Evolutionary conservation across 2,113 vertebrate genomes (phyloP).

Genomic region (Lagopus muta): DNA sequence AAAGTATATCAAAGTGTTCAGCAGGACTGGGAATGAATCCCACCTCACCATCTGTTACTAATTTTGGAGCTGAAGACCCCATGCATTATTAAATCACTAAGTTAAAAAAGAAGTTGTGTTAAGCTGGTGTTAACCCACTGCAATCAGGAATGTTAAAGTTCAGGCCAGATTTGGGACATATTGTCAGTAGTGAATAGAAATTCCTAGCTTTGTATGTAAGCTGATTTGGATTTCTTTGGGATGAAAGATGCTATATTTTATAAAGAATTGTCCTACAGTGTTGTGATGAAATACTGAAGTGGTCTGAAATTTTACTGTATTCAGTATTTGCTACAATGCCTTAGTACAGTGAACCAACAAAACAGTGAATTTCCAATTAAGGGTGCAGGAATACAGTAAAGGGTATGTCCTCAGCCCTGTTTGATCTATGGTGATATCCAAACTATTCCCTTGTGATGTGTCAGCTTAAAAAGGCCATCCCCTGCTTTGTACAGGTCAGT

Average conservation of each 20-base stretch:
- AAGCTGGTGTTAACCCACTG: constrained; percentile 46
- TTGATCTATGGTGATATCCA: not conserved
- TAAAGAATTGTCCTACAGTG: constrained; percentile 28
- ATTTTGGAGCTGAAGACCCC: constrained; percentile 72
- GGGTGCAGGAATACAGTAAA: not conserved
- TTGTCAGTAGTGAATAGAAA: not conserved
- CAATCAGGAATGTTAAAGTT: constrained; percentile 43
- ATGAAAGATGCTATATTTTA: not conserved
- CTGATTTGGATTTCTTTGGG: not conserved
- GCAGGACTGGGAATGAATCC: constrained; percentile 70
- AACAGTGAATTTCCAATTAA: not conserved
- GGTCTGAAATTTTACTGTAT: constrained; percentile 51
- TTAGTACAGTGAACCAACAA: not conserved
- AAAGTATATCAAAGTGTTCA: constrained; percentile 60
- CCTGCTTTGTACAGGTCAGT: not conserved
- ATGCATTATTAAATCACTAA: constrained; percentile 67
- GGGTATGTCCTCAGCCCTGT: not conserved
- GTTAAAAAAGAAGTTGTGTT: constrained; percentile 59
- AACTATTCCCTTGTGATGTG: not conserved
- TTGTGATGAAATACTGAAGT: constrained; percentile 41
- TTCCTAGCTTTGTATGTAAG: not conserved
- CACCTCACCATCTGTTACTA: constrained; percentile 73
- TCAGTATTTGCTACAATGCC: constrained; percentile 20
- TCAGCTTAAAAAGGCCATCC: constrained; percentile 16
- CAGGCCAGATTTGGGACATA: not conserved